These are phyloP conservation scores for Danio jaintianensis DNA, from an alignment of 2,797 vertebrate genomes.

Conservation along the genomic window DNA sequence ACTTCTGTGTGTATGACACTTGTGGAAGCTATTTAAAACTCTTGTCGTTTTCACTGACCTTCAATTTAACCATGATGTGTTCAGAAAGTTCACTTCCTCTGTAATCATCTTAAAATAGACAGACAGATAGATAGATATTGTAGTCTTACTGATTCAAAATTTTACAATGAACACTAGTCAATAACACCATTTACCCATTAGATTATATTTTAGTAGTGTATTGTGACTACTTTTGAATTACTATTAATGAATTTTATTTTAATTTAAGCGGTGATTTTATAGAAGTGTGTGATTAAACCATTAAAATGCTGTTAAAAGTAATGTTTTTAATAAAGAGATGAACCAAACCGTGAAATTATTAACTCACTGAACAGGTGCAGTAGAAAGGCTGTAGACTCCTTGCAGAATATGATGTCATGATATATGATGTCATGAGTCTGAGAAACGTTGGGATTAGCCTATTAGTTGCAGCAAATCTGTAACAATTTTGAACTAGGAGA, in stretches of 20 bases:
- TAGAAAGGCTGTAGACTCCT: neutral
- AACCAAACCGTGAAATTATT: neutral
- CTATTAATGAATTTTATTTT: too few relatives aligned
- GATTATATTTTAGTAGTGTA: too few relatives aligned
- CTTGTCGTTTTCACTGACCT: conserved; percentile 7
- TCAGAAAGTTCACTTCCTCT: conserved; percentile 44
- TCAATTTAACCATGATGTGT: conserved; percentile 25
- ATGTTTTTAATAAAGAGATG: too few relatives aligned
- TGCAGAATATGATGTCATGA: conserved; percentile 15
- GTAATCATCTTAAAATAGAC: neutral
- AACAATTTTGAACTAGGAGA: neutral
- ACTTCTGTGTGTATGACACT: neutral
- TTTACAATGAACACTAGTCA: too few relatives aligned
- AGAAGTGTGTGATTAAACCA: too few relatives aligned
- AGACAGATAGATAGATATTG: conserved; percentile 7
- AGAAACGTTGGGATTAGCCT: neutral
- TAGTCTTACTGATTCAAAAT: too few relatives aligned
- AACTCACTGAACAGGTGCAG: conserved; percentile 27
- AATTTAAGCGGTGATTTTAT: too few relatives aligned
- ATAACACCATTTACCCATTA: too few relatives aligned
- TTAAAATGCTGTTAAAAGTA: too few relatives aligned
- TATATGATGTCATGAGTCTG: neutral
- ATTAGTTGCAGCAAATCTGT: neutral
- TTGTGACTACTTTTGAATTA: too few relatives aligned
- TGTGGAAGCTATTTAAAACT: conserved; percentile 55